Evolutionary conservation across 2,888 invertebrate genomes (phyloP), one percentile per base, ranked within the genome.

Genomic region (Sycophila texana): DNA sequence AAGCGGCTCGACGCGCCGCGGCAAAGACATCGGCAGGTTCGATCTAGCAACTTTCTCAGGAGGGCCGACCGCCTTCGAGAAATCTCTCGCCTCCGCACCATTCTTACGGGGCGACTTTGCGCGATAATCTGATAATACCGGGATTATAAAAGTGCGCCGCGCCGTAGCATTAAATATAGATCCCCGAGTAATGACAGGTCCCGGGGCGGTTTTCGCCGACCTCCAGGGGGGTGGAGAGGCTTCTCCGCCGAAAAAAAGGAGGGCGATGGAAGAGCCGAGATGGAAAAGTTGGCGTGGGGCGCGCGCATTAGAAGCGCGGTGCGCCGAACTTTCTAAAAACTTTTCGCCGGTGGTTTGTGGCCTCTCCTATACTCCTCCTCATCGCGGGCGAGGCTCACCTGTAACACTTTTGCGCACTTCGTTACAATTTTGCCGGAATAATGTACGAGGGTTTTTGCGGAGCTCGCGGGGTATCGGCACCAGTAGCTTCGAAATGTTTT

Each of bases 111-210:
- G 18, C 47, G 63, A 73, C 53, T 63, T 47, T 51, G 74, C 71
- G 81, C 83, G 86, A 87, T 87, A 84, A 85, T 85, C 85, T 83
- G 87, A 88, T 86, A 87, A 87, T 84, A 80, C 74, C 58, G 68
- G 83, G 84, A 86, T 87, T 84, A 39, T 39, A 85, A 86, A 86
- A 82, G 83, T 83, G 81, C 39, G 75, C 73, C 77, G 74, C 81
- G 82, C 73, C 74, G 78, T 82, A 74, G 83, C 80, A 83, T 86
- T 86, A 84, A 86, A 86, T 83, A 84, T 78, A 84, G 84, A 85
- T 85, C 86, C 26, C 84, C 80, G 81, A 1, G 81, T 84, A 84
- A 85, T 84, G 84, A 84, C 84, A 85, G 84, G 83, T 80, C 82
- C 81, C 83, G 83, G 84, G 76, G 82, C 74, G 16, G 14, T 80